These are phyloP conservation scores for Pelosia muscerda DNA, from an alignment of 2,888 invertebrate genomes.

Conservation along the genomic window DNA sequence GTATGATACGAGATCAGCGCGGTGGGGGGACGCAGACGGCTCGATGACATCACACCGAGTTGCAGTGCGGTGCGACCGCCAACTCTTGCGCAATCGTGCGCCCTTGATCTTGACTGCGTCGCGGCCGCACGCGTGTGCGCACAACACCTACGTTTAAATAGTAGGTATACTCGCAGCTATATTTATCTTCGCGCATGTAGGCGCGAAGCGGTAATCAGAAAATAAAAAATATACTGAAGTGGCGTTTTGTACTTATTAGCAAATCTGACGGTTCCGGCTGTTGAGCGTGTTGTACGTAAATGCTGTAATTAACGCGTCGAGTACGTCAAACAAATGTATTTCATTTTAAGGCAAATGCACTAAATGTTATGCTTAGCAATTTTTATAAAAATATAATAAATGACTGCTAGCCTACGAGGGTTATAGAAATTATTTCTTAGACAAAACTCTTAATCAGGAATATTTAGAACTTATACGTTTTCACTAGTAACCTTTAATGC, in stretches of 20 bases:
- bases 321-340: slow-evolving; percentile 48
- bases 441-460: not conserved
- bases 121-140: slow-evolving; percentile 82
- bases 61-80: slow-evolving; percentile 83
- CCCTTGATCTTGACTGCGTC: slow-evolving; percentile 88
- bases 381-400: slow-evolving; percentile 1
- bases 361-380: slow-evolving; percentile 22
- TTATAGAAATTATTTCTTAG: not conserved
- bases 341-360: slow-evolving; percentile 35
- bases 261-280: slow-evolving; percentile 70
- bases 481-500: too few species aligned
- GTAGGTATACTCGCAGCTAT: slow-evolving; percentile 72
- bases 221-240: slow-evolving; percentile 65
- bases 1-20: slow-evolving; percentile 59
- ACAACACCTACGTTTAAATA: slow-evolving; percentile 71
- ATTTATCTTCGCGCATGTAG: slow-evolving; percentile 81
- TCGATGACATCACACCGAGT: slow-evolving; percentile 83
- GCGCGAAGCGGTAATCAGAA: slow-evolving; percentile 76
- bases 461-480: not conserved
- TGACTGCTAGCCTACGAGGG: not conserved
- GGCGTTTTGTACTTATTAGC: slow-evolving; percentile 69
- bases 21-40: slow-evolving; percentile 70
- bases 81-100: slow-evolving; percentile 85
- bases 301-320: slow-evolving; percentile 58
- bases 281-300: slow-evolving; percentile 58